Evolutionary conservation across 2,797 vertebrate species (phyloP).

Genomic region (Rousettus madagascariensis): DNA sequence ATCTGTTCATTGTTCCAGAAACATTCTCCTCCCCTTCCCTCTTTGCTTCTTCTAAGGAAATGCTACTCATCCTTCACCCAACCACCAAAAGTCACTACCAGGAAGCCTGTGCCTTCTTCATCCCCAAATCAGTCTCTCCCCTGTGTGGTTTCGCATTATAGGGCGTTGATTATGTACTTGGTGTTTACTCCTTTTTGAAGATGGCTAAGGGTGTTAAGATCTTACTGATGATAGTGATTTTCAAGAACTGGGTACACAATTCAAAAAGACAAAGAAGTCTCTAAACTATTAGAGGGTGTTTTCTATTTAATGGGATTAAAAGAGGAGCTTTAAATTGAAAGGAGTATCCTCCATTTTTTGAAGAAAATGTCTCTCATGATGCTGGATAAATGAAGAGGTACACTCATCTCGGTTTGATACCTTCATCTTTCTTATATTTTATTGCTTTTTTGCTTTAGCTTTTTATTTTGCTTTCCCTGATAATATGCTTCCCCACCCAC

Average conservation of each 20-base stretch:
- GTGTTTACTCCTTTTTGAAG: background rate
- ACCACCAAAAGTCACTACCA: background rate
- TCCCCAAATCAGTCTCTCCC: background rate
- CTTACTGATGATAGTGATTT: background rate
- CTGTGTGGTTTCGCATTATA: background rate
- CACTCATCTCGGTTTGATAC: background rate
- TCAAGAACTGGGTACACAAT: background rate
- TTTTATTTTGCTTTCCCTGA: background rate
- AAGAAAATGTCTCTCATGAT: background rate
- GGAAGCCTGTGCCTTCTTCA: background rate
- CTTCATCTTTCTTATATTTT: background rate
- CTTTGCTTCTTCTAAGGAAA: background rate
- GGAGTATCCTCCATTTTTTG: background rate
- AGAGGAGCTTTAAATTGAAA: background rate
- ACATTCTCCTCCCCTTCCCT: background rate
- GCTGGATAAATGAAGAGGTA: background rate
- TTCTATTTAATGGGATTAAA: constrained; percentile 1
- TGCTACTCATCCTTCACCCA: background rate
- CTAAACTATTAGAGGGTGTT: background rate
- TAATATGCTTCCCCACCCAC: background rate
- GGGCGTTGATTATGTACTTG: background rate
- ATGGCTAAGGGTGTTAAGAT: background rate
- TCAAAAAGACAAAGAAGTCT: background rate
- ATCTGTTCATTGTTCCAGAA: background rate
- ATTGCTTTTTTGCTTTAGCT: background rate